phyloP scores from a whole-genome alignment of 2,113 vertebrate genomes.

The Mungos mungo region DNA sequence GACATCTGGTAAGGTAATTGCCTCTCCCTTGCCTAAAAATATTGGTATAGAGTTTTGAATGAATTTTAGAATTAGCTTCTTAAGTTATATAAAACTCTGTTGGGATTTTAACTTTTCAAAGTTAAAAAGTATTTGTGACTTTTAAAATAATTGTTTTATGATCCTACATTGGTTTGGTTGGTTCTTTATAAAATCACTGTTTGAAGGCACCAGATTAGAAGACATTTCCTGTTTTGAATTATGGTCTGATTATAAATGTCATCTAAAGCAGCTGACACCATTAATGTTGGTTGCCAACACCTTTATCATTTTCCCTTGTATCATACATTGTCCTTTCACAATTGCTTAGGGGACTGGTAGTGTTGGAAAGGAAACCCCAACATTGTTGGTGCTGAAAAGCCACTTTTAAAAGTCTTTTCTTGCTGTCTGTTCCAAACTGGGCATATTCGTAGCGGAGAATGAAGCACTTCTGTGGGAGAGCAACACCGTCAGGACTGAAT shows the following conservation, averaged over 20 bases:
- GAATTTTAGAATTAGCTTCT: neutral
- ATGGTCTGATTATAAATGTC: slow-evolving; percentile 33
- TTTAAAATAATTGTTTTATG: slow-evolving; percentile 14
- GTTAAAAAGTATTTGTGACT: neutral
- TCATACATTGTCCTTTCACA: neutral
- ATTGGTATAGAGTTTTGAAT: neutral
- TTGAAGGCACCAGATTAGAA: slow-evolving; percentile 4
- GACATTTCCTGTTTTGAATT: slow-evolving; percentile 40
- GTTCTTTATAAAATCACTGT: slow-evolving; percentile 35
- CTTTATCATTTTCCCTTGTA: neutral
- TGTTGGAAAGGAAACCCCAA: slow-evolving; percentile 3
- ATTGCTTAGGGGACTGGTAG: neutral
- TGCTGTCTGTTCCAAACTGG: neutral
- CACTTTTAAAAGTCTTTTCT: neutral
- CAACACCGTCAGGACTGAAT: neutral
- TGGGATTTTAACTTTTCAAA: slow-evolving; percentile 12
- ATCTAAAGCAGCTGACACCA: slow-evolving; percentile 10
- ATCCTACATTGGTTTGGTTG: slow-evolving; percentile 25
- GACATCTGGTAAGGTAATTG: neutral
- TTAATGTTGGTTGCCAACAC: neutral
- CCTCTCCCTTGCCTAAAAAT: neutral
- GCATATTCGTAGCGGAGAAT: neutral
- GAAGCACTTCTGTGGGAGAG: neutral
- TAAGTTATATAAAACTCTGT: neutral
- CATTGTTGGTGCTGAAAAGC: neutral